A percentile compares a stretch with the other conserved stretches of the same genome.
These are phyloP conservation scores for Scomberomorus guttatus DNA, from an alignment of 2,797 vertebrate genomes.

Conservation along the genomic window DNA sequence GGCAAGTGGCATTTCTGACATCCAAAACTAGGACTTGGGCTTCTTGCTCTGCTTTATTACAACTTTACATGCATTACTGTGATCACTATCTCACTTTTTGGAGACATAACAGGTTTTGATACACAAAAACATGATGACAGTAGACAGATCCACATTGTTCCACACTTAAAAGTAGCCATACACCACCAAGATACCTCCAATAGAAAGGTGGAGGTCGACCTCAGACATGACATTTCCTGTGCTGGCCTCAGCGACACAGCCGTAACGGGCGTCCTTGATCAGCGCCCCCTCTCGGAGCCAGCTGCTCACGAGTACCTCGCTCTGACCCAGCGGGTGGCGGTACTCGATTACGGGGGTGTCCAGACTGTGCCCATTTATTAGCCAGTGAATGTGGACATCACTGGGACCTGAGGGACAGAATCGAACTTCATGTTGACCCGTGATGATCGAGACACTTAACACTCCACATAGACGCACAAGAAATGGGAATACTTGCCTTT, in stretches of 20 bases:
- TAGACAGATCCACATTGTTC: background rate
- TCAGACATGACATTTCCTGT: constrained; percentile 84
- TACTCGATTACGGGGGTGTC: constrained; percentile 83
- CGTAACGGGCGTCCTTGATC: constrained; percentile 86
- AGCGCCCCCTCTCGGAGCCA: constrained; percentile 89
- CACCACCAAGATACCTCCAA: constrained; percentile 77
- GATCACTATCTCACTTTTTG: background rate
- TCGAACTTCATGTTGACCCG: constrained; percentile 63
- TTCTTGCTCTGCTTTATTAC: background rate
- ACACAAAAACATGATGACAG: background rate
- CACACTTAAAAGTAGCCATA: constrained; percentile 7
- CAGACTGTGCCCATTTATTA: constrained; percentile 87
- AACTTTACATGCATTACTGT: constrained; percentile 7
- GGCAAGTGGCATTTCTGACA: background rate
- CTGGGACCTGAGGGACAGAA: constrained; percentile 88
- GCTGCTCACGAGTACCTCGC: constrained; percentile 88
- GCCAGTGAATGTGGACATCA: constrained; percentile 91
- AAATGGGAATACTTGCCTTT: constrained; percentile 45
- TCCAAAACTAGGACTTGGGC: background rate
- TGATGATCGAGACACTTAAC: constrained; percentile 3
- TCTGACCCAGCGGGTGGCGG: constrained; percentile 80
- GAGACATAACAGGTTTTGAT: background rate
- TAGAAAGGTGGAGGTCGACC: constrained; percentile 81
- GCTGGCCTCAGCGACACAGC: constrained; percentile 87
- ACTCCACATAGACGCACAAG: background rate